A percentile compares a stretch with the other conserved stretches of the same genome.
Evolutionary conservation across 2,797 vertebrate genomes (phyloP).

Genomic region (Labeo calbasu): DNA sequence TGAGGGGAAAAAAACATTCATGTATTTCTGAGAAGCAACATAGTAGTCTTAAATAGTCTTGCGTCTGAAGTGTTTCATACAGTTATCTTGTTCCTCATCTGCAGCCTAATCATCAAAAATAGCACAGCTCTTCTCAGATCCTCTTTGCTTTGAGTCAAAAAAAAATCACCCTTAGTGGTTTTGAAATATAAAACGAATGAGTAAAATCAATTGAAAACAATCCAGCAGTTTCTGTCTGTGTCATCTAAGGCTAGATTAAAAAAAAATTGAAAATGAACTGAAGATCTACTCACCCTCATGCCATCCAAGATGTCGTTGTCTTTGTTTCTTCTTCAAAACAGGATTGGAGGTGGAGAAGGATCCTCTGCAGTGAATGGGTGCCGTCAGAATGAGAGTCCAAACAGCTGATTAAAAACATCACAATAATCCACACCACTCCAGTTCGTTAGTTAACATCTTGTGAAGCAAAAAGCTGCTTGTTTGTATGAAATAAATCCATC

Average conservation of each 20-base stretch:
- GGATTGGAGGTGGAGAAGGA: neutral
- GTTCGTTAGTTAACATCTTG: neutral
- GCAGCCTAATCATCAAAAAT: constrained; percentile 24
- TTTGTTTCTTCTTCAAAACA: neutral
- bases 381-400: neutral
- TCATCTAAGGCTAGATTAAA: neutral
- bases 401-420: neutral
- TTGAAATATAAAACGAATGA: constrained; percentile 79
- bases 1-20: neutral
- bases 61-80: neutral
- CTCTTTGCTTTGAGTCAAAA: neutral
- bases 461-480: neutral
- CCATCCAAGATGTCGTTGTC: neutral
- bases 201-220: constrained; percentile 41
- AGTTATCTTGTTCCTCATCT: constrained; percentile 30
- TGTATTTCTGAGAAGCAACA: neutral
- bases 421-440: neutral
- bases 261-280: neutral
- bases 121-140: constrained; percentile 33
- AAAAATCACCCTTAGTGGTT: constrained; percentile 65
- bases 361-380: neutral
- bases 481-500: neutral
- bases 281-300: neutral
- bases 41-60: neutral
- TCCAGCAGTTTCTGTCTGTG: neutral